Evolutionary conservation across 2,888 invertebrate genomes (phyloP).

Genomic region (Thelaira solivaga): DNA sequence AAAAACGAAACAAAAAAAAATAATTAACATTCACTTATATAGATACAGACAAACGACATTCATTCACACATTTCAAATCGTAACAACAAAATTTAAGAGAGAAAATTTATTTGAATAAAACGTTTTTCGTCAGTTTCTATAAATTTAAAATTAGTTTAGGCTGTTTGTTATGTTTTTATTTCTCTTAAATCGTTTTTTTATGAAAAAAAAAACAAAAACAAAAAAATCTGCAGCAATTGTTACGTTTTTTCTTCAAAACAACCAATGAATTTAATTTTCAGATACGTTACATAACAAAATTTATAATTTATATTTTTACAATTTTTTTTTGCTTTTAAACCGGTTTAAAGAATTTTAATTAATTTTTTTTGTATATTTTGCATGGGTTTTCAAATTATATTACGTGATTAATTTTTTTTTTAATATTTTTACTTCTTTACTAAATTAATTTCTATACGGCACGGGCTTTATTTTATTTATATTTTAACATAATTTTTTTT

Average conservation of each 20-base stretch:
- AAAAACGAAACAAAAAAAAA: not conserved
- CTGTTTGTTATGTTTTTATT: slow-evolving; percentile 34
- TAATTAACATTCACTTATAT: not conserved
- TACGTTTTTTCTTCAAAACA: slow-evolving; percentile 42
- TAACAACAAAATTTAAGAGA: not conserved
- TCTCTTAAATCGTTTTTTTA: slow-evolving; percentile 14
- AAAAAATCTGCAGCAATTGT: slow-evolving; percentile 42
- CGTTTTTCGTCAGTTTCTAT: slow-evolving; percentile 6
- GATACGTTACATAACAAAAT: slow-evolving; percentile 52
- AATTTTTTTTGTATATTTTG: too few species aligned
- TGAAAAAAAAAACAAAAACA: too few species aligned
- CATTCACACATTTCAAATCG: slow-evolving; percentile 1
- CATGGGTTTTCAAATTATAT: too few species aligned
- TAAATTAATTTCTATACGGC: not conserved
- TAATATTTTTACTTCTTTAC: not conserved
- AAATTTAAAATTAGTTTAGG: slow-evolving; percentile 23
- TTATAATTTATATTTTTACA: too few species aligned
- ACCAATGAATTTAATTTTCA: slow-evolving; percentile 11
- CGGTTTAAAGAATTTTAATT: too few species aligned
- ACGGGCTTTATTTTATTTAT: too few species aligned
- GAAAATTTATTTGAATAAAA: not conserved
- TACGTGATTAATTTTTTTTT: too few species aligned
- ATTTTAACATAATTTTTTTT: not conserved
- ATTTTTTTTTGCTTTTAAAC: too few species aligned
- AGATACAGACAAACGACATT: not conserved